Evolutionary conservation across 1,140 invertebrate genomes (phyloP), one percentile per base, ranked within the genome.

Genomic region (Zaprionus africanus): DNA sequence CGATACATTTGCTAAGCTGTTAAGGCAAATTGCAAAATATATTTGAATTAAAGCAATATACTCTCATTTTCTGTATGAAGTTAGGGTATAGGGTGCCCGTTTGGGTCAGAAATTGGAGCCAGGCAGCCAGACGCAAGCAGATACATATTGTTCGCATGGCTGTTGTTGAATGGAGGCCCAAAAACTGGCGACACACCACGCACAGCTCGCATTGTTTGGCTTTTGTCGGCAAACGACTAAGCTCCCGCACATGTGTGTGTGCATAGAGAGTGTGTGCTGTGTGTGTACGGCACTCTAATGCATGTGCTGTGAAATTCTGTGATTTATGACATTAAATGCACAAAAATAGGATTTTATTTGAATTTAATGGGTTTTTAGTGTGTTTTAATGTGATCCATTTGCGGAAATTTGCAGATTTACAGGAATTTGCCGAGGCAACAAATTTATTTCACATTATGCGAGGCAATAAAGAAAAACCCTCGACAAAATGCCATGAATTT

Each of bases 281-380:
- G 51, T 79, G 82, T 60, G 72, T 49, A 28, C 12, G n/a, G 49
- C 49, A 51, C 46, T 51, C 71, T 74, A 69, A 74, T 75, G 72
- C 72, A 70, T 75, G 72, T 75, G 66, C 69, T 80, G 81, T 59
- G 78, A 88, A 88, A 83, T 83, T 78, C 80, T 78, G 81, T 87
- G 84, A 87, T 87, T 87, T 87, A 87, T 87, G 84, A 79, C 53
- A 85, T 90, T 87, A 90, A 90, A 90, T 87, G 85, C 84, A 90
- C 81, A 88, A 79, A 84, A 85, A 90, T 87, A 72, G 84, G 84
- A 85, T 87, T 87, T 87, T 90, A 87, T 87, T 81, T 78, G 85
- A 78, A 85, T 87, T 87, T 87, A 87, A 87, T 87, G 84, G 84
- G 81, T 90, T 87, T 87, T 90, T 87, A 90, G 81, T 87, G 81